Evolutionary conservation across 1,140 invertebrate genomes (phyloP).

Genomic region (Orussus abietinus): DNA sequence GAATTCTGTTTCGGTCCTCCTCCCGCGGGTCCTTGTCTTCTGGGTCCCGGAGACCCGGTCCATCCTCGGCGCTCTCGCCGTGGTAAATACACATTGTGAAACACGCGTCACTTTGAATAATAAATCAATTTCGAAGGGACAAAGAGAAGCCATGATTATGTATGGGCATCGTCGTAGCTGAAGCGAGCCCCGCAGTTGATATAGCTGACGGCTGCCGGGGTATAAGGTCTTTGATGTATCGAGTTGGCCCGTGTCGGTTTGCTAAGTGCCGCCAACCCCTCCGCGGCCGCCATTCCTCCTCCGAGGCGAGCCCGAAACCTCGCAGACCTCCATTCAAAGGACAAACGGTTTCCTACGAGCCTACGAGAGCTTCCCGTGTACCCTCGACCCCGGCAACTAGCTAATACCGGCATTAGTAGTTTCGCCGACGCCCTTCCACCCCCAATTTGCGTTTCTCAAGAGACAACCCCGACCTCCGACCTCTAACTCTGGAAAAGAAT

Average conservation of each 20-base stretch:
- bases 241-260: conserved; percentile 45
- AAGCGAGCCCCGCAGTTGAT: conserved; percentile 24
- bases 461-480: no score
- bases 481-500: no score
- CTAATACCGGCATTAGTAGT: not conserved
- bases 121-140: conserved; percentile 54
- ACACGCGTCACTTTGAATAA: conserved; percentile 55
- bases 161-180: conserved; percentile 43
- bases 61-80: conserved; percentile 5
- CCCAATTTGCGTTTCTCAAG: no score
- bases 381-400: no score
- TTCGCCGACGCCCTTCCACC: no score
- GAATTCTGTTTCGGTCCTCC: no score
- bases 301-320: conserved; percentile 24
- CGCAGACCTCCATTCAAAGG: conserved; percentile 41
- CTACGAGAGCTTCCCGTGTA: no score
- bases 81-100: conserved; percentile 55
- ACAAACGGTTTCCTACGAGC: conserved; percentile 4
- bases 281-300: conserved; percentile 17
- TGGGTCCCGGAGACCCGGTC: not conserved
- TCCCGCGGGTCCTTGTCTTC: no score
- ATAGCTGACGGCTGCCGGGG: conserved; percentile 31
- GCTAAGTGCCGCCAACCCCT: conserved; percentile 44
- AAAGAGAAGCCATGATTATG: conserved; percentile 52
- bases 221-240: conserved; percentile 47